Percentiles rank a stretch among this genome's conserved stretches.
These are phyloP conservation scores for Crocuta crocuta DNA, from an alignment of 2,113 vertebrate species.

Conservation along the genomic window DNA sequence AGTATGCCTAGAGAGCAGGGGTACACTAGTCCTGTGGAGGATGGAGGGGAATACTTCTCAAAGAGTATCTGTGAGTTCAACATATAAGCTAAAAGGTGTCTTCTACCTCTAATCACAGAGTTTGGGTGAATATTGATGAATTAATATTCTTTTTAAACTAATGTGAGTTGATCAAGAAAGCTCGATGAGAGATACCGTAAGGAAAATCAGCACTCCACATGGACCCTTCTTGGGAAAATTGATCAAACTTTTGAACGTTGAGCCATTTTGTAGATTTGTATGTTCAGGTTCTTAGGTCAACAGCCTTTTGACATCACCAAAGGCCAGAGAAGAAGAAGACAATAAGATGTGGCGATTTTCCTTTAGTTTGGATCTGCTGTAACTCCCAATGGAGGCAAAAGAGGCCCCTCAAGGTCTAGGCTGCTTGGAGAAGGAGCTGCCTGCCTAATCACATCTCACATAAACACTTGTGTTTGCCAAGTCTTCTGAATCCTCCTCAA, in stretches of 20 bases:
- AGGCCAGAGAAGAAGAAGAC: neutral
- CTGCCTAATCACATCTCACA: neutral
- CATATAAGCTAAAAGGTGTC: neutral
- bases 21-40: neutral
- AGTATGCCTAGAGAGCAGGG: neutral
- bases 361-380: neutral
- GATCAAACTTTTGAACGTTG: neutral
- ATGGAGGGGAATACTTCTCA: neutral
- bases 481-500: neutral
- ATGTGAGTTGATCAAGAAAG: neutral
- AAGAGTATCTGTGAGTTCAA: neutral
- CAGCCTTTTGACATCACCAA: neutral
- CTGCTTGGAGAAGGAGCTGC: neutral
- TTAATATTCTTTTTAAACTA: neutral
- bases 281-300: neutral
- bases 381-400: neutral
- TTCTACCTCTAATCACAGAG: neutral
- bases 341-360: neutral
- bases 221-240: neutral
- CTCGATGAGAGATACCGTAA: neutral
- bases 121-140: neutral
- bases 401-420: neutral
- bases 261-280: neutral
- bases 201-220: neutral
- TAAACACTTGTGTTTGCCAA: neutral